Conservation (phyloP, 92 coral and sea anemone species). For the Palythoa heliodiscus region DNA sequence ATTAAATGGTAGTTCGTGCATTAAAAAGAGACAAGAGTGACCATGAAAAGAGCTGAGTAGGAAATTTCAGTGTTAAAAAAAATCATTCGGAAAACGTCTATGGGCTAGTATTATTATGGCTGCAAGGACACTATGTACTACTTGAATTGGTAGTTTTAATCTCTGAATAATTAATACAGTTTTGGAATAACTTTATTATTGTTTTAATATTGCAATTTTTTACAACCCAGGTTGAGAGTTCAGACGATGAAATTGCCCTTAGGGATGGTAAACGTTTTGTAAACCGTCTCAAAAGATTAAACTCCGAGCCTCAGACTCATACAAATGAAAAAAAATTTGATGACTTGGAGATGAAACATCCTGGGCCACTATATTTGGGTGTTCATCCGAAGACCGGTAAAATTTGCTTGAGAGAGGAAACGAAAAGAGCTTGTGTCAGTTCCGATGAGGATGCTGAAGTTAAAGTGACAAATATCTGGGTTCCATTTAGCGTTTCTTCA, state of each 20-base stretch:
- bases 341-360: not conserved
- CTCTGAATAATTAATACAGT: no score
- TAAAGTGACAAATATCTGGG: slow-evolving; percentile 50
- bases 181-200: not conserved
- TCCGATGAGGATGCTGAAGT: slow-evolving; percentile 16
- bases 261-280: slow-evolving; percentile 62
- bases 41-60: no score
- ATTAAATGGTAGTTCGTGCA: no score
- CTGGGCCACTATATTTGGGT: slow-evolving; percentile 36
- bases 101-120: no score
- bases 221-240: slow-evolving; percentile 5
- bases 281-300: slow-evolving; percentile 56
- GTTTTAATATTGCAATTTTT: not conserved
- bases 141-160: no score
- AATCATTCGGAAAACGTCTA: no score
- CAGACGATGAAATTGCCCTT: slow-evolving; percentile 67
- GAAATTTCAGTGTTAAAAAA: no score
- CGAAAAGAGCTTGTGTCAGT: slow-evolving; percentile 4
- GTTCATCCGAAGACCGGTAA: slow-evolving; percentile 31
- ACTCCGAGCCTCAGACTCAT: slow-evolving; percentile 1
- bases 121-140: no score
- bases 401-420: slow-evolving; percentile 42
- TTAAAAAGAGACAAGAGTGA: no score
- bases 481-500: slow-evolving; percentile 16
- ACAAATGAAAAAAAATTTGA: not conserved